A percentile compares a stretch with the other conserved stretches of the same genome.
Conservation (phyloP, 2,113 vertebrate species). For the Leucopternis melanops region DNA sequence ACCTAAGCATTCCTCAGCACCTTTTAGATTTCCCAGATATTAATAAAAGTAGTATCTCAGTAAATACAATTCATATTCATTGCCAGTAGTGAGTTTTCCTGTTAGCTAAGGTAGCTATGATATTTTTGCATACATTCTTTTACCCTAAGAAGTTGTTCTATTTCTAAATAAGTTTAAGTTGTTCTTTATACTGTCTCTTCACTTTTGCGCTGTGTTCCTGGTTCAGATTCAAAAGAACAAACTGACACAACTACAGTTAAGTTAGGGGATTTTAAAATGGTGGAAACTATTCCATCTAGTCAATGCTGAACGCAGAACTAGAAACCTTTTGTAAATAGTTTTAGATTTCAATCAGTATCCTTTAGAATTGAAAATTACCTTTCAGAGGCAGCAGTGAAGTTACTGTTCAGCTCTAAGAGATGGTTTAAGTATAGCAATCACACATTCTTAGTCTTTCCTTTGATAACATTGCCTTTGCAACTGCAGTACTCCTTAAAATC, state of each 20-base stretch:
- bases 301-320: neutral
- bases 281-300: neutral
- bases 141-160: neutral
- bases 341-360: neutral
- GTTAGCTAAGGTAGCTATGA: neutral
- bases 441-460: neutral
- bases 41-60: neutral
- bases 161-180: neutral
- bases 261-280: neutral
- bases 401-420: neutral
- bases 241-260: neutral
- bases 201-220: fast-evolving
- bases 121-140: neutral
- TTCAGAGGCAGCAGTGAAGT: neutral
- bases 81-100: neutral
- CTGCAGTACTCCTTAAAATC: neutral
- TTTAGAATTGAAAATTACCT: neutral
- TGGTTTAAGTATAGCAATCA: neutral
- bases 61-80: neutral
- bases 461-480: neutral
- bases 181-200: neutral
- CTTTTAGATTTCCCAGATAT: neutral
- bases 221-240: neutral
- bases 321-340: neutral
- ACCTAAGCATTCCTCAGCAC: neutral